These are phyloP conservation scores for Cheilosia pagana DNA, from an alignment of 2,888 invertebrate genomes.

Conservation along the genomic window DNA sequence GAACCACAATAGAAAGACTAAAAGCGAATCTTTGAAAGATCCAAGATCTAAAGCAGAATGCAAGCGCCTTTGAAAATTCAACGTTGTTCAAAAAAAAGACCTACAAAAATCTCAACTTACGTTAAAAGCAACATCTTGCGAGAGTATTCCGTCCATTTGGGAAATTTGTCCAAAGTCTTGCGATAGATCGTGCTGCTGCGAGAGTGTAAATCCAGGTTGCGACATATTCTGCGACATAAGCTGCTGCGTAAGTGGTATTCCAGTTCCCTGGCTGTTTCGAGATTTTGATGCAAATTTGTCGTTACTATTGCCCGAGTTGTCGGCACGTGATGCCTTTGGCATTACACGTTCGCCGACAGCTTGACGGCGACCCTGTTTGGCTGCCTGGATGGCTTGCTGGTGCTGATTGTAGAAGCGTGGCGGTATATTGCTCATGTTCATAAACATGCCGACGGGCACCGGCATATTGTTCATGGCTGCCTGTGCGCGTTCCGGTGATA, in stretches of 20 bases:
- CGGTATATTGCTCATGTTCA: constrained; percentile 93
- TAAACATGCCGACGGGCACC: constrained; percentile 96
- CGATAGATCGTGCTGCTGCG: constrained; percentile 86
- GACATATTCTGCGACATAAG: constrained; percentile 90
- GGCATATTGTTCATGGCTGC: constrained; percentile 92
- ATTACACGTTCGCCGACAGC: constrained; percentile 78
- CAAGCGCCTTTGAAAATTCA: too few relatives aligned
- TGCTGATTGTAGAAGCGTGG: constrained; percentile 91
- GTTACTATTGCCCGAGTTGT: constrained; percentile 25
- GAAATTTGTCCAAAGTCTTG: constrained; percentile 85
- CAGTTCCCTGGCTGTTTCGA: constrained; percentile 84
- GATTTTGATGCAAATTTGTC: constrained; percentile 77
- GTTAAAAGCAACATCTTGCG: constrained; percentile 88
- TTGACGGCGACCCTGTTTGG: constrained; percentile 83
- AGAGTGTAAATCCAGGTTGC: constrained; percentile 87
- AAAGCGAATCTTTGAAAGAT: too few relatives aligned
- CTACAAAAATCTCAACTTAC: constrained; percentile 76
- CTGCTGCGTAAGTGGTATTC: constrained; percentile 89
- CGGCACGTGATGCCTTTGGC: constrained; percentile 71
- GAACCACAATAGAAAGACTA: too few relatives aligned
- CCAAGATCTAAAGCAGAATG: not conserved
- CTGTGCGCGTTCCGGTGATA: constrained; percentile 92
- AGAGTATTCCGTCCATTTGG: constrained; percentile 96
- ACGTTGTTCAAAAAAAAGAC: too few relatives aligned
- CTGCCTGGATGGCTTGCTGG: constrained; percentile 86